phyloP scores from a whole-genome alignment of 1,140 invertebrate genomes.

The Mycetomoellerius zeteki region DNA sequence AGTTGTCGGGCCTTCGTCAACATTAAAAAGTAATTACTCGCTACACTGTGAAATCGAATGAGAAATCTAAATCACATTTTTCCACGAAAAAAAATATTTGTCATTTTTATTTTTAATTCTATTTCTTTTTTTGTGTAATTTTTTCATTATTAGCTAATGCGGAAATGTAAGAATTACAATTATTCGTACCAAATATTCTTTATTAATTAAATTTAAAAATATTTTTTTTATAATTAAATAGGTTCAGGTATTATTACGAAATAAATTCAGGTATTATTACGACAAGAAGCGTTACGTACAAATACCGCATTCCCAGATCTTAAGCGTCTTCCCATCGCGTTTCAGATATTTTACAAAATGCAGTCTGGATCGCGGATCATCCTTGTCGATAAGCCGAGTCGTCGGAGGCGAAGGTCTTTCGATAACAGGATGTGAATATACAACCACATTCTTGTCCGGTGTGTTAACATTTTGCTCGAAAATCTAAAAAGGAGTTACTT shows the following conservation, averaged over 20 bases:
- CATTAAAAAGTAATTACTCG: constrained; percentile 56
- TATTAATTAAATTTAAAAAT: background rate
- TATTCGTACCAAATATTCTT: background rate
- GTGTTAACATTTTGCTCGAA: constrained; percentile 68
- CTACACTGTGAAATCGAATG: background rate
- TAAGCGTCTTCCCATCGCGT: constrained; percentile 88
- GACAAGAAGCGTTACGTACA: constrained; percentile 86
- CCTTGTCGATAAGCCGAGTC: constrained; percentile 84
- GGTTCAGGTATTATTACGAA: constrained; percentile 23
- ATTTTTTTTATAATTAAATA: constrained; percentile 9
- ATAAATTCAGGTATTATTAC: constrained; percentile 8
- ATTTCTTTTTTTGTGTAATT: background rate
- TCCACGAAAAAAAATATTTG: background rate
- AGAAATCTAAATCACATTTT: constrained; percentile 36
- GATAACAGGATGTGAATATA: constrained; percentile 75
- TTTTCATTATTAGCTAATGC: background rate
- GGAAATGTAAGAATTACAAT: background rate
- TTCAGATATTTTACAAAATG: constrained; percentile 90
- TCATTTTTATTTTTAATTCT: constrained; percentile 3
- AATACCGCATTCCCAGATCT: constrained; percentile 90
- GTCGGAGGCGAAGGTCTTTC: constrained; percentile 67
- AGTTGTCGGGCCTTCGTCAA: background rate
- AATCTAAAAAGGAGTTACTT: constrained; percentile 60
- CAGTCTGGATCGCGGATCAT: constrained; percentile 86
- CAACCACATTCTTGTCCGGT: constrained; percentile 74